Conservation (phyloP, 2,797 vertebrate species). For the Forpus xanthops region DNA sequence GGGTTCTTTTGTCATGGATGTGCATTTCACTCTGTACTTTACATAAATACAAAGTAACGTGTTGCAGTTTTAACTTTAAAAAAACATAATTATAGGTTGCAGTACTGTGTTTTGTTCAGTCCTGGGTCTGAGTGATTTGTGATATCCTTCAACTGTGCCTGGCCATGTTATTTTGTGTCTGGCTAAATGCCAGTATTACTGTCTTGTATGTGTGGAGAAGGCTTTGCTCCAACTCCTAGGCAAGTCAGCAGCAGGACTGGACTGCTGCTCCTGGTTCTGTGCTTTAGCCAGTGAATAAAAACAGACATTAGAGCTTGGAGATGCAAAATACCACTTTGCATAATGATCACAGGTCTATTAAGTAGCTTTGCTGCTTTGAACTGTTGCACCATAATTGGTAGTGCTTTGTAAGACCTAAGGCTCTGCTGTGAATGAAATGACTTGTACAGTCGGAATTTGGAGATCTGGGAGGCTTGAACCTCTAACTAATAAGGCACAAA, state of each 20-base stretch:
- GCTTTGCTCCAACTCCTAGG: background rate
- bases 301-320: background rate
- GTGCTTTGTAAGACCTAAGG: background rate
- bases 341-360: background rate
- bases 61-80: background rate
- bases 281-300: background rate
- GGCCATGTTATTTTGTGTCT: background rate
- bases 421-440: background rate
- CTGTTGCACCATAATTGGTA: background rate
- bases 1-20: background rate
- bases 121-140: background rate
- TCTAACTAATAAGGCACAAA: background rate
- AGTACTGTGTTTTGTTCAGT: background rate
- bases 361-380: background rate
- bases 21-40: background rate
- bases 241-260: fast-evolving
- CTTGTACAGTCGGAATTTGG: background rate
- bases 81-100: background rate
- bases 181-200: background rate
- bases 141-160: background rate
- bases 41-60: background rate
- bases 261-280: background rate
- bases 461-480: background rate
- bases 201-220: background rate
- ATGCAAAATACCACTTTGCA: background rate